A percentile compares a stretch with the other conserved stretches of the same genome.
Conservation (phyloP, 2,888 invertebrate species). For the Pherbina coryleti region DNA sequence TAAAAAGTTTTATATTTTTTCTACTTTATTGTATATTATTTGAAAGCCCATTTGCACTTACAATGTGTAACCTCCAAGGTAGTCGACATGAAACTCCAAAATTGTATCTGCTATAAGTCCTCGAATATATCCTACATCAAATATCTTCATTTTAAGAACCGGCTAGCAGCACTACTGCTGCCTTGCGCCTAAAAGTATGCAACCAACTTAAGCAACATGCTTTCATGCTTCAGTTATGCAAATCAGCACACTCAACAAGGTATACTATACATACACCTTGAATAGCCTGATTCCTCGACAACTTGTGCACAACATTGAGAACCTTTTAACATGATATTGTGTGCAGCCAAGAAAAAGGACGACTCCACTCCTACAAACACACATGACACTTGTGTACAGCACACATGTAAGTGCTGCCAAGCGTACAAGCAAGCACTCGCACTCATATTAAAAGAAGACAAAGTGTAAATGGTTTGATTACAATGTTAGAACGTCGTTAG, state of each 20-base stretch:
- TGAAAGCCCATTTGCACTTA: no score
- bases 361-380: neutral
- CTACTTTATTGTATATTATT: no score
- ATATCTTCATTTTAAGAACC: neutral
- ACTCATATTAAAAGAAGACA: neutral
- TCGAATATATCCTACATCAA: neutral
- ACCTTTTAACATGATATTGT: neutral
- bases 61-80: no score
- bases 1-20: no score
- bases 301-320: neutral
- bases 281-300: neutral
- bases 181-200: neutral
- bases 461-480: conserved; percentile 29
- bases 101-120: neutral
- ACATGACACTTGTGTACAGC: neutral
- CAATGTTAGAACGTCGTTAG: neutral
- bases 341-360: neutral
- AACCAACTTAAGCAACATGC: neutral
- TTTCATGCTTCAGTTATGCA: neutral
- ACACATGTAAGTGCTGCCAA: neutral
- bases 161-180: neutral
- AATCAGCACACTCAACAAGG: neutral
- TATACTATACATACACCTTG: neutral
- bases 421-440: neutral
- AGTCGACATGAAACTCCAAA: no score